Evolutionary conservation across 2,888 invertebrate species (phyloP).

Genomic region (Aphelenchoides bicaudatus): DNA sequence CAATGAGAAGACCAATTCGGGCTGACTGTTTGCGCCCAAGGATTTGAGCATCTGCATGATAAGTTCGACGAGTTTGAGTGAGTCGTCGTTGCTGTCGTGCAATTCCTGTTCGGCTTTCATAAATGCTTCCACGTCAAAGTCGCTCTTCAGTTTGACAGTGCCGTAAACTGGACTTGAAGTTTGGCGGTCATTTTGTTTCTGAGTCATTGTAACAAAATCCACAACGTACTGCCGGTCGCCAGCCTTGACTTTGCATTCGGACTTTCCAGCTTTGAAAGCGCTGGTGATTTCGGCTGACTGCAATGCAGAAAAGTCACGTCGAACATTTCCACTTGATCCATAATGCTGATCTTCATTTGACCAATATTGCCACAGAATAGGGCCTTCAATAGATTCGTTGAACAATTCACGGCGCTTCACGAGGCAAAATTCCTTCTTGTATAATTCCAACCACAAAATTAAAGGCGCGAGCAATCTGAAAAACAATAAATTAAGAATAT

Average conservation of each 20-base stretch:
- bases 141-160: conserved; percentile 25
- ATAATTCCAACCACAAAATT: conserved; percentile 45
- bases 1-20: conserved; percentile 33
- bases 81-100: conserved; percentile 16
- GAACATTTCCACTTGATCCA: conserved; percentile 8
- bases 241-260: conserved; percentile 18
- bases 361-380: conserved; percentile 18
- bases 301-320: conserved; percentile 32
- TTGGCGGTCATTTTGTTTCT: conserved; percentile 18
- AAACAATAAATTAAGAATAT: not conserved
- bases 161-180: conserved; percentile 27
- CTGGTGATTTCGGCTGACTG: conserved; percentile 20
- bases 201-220: conserved; percentile 35
- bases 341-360: conserved; percentile 25
- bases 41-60: conserved; percentile 17
- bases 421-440: conserved; percentile 37
- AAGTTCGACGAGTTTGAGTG: conserved; percentile 22
- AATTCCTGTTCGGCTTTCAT: conserved; percentile 10
- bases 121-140: conserved; percentile 23
- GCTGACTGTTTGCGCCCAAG: not conserved
- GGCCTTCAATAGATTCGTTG: conserved; percentile 16
- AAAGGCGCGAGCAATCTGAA: conserved; percentile 37
- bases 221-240: conserved; percentile 21
- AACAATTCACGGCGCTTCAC: conserved; percentile 26
- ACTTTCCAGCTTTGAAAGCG: conserved; percentile 32